Base-by-base conservation (phyloP, 2,888 invertebrate species). In the Cristatella mucedo region DNA sequence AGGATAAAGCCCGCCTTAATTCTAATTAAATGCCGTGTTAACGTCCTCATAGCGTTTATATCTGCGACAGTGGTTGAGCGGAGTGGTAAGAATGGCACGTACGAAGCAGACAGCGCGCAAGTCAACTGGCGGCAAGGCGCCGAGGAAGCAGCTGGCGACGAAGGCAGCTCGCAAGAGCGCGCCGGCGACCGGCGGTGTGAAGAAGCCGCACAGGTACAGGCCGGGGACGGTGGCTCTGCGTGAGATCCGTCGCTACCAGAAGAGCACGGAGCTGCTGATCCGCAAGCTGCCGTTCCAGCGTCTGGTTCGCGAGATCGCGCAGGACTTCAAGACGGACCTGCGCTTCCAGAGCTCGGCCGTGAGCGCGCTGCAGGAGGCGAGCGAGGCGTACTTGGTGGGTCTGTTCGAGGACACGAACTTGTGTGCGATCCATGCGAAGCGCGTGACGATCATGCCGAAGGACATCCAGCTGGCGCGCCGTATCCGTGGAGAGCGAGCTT, bases 21-120 rank as follows among this genome's bases (percentile, higher is more conserved):
- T n/a, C n/a, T n/a, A n/a, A n/a, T n/a, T n/a, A n/a, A n/a, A n/a
- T n/a, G n/a, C n/a, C n/a, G n/a, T n/a, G n/a, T n/a, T n/a, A n/a
- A n/a, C n/a, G n/a, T n/a, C n/a, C n/a, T n/a, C n/a, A n/a, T n/a
- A n/a, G n/a, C n/a, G n/a, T n/a, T n/a, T n/a, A n/a, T n/a, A n/a
- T n/a, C n/a, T n/a, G n/a, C n/a, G n/a, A n/a, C n/a, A n/a, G n/a
- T n/a, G n/a, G n/a, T n/a, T n/a, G n/a, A n/a, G n/a, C n/a, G n/a
- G n/a, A n/a, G n/a, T n/a, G n/a, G n/a, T 5, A 37, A 22, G 29
- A 6, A 89, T 89, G 89, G 89, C 87, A 50, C 86, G 89, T 81
- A 89, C 89, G 21, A 89, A 89, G 77, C 89, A 89, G 68, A 89
- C 89, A 41, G 89, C 87, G 40, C 83, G 87, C 77, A 89, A 89